A percentile compares a stretch with the other conserved stretches of the same genome.
Conservation (phyloP, 2,888 invertebrate genomes). For the Ctena decussata region DNA sequence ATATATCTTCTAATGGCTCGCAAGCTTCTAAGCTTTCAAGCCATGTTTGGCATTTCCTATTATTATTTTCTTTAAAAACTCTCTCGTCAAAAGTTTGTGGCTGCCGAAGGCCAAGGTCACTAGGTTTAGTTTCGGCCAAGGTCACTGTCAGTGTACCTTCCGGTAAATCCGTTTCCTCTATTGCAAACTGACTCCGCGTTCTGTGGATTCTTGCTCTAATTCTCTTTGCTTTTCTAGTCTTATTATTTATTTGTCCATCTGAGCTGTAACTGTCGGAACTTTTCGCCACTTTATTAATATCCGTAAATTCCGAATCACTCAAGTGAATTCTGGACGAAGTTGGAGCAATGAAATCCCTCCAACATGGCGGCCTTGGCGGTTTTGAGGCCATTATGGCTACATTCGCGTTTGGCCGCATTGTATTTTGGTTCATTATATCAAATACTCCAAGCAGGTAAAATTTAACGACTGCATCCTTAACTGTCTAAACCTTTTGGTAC, state of each 20-base stretch:
- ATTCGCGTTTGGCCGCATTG: constrained; percentile 52
- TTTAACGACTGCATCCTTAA: too few relatives aligned
- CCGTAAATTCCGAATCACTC: constrained; percentile 62
- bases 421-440: constrained; percentile 58
- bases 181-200: constrained; percentile 81
- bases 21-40: constrained; percentile 80
- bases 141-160: constrained; percentile 76
- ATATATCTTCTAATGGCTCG: constrained; percentile 79
- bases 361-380: constrained; percentile 83
- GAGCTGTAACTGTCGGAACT: constrained; percentile 69
- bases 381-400: constrained; percentile 61
- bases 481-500: too few relatives aligned
- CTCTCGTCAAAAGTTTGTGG: constrained; percentile 48
- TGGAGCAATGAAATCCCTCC: constrained; percentile 78
- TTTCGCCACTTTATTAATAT: constrained; percentile 61
- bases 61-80: constrained; percentile 79
- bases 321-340: constrained; percentile 27
- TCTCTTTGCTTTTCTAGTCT: constrained; percentile 71
- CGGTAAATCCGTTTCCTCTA: constrained; percentile 80
- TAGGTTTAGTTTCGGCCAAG: constrained; percentile 79
- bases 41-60: constrained; percentile 82
- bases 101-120: constrained; percentile 73
- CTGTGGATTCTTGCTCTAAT: constrained; percentile 80
- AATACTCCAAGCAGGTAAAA: not conserved
- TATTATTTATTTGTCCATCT: constrained; percentile 53